Conservation (phyloP, 1,140 invertebrate genomes). For the Nilaparvata lugens region DNA sequence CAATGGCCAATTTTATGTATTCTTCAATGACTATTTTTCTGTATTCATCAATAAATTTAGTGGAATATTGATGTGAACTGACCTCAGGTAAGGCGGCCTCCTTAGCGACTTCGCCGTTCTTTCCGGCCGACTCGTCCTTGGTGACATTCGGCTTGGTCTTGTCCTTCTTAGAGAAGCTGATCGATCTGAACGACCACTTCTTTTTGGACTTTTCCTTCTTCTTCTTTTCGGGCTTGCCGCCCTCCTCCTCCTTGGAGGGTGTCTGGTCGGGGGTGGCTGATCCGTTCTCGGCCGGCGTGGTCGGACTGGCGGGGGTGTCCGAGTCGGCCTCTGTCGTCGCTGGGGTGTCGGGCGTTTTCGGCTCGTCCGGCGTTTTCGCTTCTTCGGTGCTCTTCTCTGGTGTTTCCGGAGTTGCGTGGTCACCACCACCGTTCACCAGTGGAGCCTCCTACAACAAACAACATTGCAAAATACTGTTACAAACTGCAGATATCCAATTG, state of each 20-base stretch:
- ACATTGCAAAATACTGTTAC: neutral
- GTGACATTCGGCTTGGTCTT: slow-evolving; percentile 58
- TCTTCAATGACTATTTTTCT: neutral
- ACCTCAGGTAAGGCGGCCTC: slow-evolving; percentile 40
- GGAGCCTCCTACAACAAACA: slow-evolving; percentile 38
- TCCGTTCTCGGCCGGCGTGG: slow-evolving; percentile 28
- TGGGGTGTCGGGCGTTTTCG: slow-evolving; percentile 34
- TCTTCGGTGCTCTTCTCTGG: slow-evolving; percentile 18
- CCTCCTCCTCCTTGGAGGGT: slow-evolving; percentile 49
- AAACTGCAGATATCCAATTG: neutral
- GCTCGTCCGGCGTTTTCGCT: slow-evolving; percentile 25
- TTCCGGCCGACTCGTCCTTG: slow-evolving; percentile 25
- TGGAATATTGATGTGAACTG: slow-evolving; percentile 22
- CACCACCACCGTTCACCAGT: slow-evolving; percentile 11
- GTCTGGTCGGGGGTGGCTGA: slow-evolving; percentile 33
- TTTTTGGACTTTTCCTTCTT: slow-evolving; percentile 78
- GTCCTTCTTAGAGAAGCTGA: slow-evolving; percentile 75
- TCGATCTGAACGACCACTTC: slow-evolving; percentile 76
- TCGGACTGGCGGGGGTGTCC: slow-evolving; percentile 40
- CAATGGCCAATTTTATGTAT: too few relatives aligned
- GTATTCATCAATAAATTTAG: neutral
- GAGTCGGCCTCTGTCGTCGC: slow-evolving; percentile 38
- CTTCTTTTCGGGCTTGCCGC: slow-evolving; percentile 44
- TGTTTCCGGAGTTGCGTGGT: slow-evolving; percentile 37
- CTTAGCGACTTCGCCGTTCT: slow-evolving; percentile 40